Evolutionary conservation across 1,140 invertebrate species (phyloP).

Genomic region (Cherax destructor): DNA sequence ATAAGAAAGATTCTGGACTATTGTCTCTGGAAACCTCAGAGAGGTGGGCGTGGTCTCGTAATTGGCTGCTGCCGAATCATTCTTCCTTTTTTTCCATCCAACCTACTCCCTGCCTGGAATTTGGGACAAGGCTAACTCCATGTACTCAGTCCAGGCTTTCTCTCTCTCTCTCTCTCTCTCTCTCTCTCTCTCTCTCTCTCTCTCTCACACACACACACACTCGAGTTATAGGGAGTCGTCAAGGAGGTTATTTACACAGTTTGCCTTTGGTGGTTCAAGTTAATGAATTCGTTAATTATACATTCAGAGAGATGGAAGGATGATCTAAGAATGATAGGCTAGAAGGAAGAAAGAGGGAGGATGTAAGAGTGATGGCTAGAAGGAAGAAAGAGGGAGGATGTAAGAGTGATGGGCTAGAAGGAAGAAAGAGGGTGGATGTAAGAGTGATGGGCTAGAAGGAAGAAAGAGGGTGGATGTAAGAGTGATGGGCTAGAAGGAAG

Average conservation of each 20-base stretch:
- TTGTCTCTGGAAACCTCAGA: background rate
- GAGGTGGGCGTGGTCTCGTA: background rate
- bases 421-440: background rate
- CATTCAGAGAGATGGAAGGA: background rate
- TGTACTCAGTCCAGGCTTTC: background rate
- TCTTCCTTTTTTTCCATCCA: background rate
- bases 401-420: background rate
- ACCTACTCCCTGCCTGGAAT: background rate
- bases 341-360: background rate
- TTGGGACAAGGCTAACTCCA: background rate
- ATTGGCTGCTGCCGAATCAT: background rate
- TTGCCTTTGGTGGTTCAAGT: too few relatives aligned
- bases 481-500: too few relatives aligned
- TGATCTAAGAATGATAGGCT: background rate
- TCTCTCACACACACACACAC: background rate
- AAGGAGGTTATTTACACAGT: too few relatives aligned
- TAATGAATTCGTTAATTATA: too few relatives aligned
- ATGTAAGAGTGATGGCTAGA: too few relatives aligned
- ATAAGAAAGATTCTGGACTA: too few relatives aligned
- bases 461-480: too few relatives aligned
- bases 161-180: slow-evolving; percentile 1
- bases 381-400: too few relatives aligned
- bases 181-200: slow-evolving; percentile 15
- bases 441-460: too few relatives aligned
- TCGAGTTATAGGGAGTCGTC: too few relatives aligned